Evolutionary conservation across 2,888 invertebrate genomes (phyloP), one percentile per base, ranked within the genome.

Genomic region (Abscondita cerata): DNA sequence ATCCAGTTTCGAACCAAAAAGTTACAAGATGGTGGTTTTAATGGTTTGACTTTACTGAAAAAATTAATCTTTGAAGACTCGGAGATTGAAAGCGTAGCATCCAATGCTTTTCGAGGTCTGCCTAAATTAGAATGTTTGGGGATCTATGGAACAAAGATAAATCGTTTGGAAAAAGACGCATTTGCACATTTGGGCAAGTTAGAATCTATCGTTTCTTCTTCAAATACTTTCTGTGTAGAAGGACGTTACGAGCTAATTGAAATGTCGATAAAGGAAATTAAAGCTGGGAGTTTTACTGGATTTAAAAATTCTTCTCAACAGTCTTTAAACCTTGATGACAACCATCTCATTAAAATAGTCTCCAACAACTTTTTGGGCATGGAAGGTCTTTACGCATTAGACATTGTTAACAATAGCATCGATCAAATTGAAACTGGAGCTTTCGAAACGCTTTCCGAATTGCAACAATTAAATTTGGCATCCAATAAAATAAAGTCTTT

Each of bases 81-180:
- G 8, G 6, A 31, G 6, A 44, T 61, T 11, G 52, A 25, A 8
- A 34, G 16, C 20, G 36, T 61, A 1, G 15, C 46, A 4, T 5
- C 13, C 2, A 31, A 48, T 8, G 52, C 52, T 5, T 61, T 61
- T 20, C 15, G 47, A 12, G 19, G 47, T 31, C 38, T 56, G 31
- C 9, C 11, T 0, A 52, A 13, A 2, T 18, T 61, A 4, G 13
- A 6, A 13, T 9, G 12, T 4, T 12, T 61, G 5, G 5, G 6
- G 1, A 33, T 56, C 25, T n/a, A 16, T 2, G 48, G 56, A 33
- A 34, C 41, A 8, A 52, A 41, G 4, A 47, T 61, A n/a, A 38
- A 44, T 4, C 36, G 25, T 4, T 56, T 61, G 18, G 33, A 50
- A 33, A 25, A 25, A 25, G 6, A 25, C 6, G 25, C 25, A 25